A percentile compares a stretch with the other conserved stretches of the same genome.
phyloP scores from a whole-genome alignment of 2,113 vertebrate species.

The Echinops telfairi region DNA sequence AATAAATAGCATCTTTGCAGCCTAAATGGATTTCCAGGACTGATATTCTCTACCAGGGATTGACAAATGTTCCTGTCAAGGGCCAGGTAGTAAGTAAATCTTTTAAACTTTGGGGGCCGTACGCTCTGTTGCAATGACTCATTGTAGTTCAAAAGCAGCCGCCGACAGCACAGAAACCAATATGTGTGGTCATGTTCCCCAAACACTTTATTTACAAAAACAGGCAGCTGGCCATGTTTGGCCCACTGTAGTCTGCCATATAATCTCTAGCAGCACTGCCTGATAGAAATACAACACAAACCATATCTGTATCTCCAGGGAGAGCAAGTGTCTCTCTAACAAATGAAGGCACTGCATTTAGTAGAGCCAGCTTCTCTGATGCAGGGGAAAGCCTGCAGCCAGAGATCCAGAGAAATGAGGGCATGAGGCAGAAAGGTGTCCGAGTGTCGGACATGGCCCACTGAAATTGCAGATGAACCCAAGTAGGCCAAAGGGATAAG shows the following conservation, averaged over 20 bases:
- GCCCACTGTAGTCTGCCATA: neutral
- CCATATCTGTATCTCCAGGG: neutral
- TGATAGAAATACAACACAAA: neutral
- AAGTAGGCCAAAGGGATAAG: neutral
- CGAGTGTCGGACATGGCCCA: neutral
- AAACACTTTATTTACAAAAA: conserved; percentile 65
- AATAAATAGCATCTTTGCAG: neutral
- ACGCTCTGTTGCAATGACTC: neutral
- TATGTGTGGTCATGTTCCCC: neutral
- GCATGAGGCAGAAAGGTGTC: neutral
- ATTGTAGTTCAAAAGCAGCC: neutral
- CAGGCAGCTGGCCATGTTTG: conserved; percentile 6
- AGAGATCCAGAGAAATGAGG: neutral
- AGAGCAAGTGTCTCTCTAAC: neutral
- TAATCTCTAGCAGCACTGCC: neutral
- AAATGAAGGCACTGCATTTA: neutral
- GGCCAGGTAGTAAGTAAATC: neutral
- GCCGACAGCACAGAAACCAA: neutral
- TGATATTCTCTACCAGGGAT: neutral
- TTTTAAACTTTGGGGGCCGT: neutral
- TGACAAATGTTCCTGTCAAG: neutral
- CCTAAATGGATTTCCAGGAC: neutral
- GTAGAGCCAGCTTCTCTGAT: neutral
- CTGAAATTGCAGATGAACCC: neutral
- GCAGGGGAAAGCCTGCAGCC: neutral